Evolutionary conservation across 2,113 vertebrate genomes (phyloP), one percentile per base, ranked within the genome.

Genomic region (Perca fluviatilis): DNA sequence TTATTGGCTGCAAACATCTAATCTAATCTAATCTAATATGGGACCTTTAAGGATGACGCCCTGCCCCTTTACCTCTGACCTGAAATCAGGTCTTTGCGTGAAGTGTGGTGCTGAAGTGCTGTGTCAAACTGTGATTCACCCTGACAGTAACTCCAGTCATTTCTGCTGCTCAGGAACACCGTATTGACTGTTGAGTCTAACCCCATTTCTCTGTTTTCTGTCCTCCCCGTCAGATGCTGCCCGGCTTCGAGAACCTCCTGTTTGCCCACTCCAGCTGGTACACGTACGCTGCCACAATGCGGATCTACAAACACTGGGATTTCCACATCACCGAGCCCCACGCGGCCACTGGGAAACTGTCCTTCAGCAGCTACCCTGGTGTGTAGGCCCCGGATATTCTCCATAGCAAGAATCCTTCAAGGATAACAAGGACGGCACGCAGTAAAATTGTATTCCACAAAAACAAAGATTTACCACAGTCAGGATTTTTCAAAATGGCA

Each of bases 291-390:
- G 96, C 97, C 89, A 96, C 96, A 0, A 92, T 98, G 94, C 95
- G 97, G 70, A 97, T 99, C 90, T 99, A 97, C 85, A 99, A 99
- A 74, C 97, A 98, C 63, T 98, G 97, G 97, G 96, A 98, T 88
- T 97, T 99, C 89, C 94, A 70, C 19, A 86, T 98, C 80, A 62
- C 46, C 2, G 97, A 98, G 70, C 78, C 94, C 4, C 46, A 95
- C 66, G 94, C 97, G 1, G 95, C 93, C 54, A 96, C 96, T 1
- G 88, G 91, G 21, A 96, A 95, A 53, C 80, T 97, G 30, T 98
- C 98, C 56, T 99, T 99, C 94, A 99, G 98, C 95, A 98, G 98
- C 91, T 98, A 99, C 79, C 97, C 98, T 87, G 98, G 97, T 98
- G 0, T 60, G 14, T 19, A 61, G 30, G 25, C 15, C 23, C 1